Base-by-base conservation (phyloP, 2,113 vertebrate species). In the Formicarius rufipectus region DNA sequence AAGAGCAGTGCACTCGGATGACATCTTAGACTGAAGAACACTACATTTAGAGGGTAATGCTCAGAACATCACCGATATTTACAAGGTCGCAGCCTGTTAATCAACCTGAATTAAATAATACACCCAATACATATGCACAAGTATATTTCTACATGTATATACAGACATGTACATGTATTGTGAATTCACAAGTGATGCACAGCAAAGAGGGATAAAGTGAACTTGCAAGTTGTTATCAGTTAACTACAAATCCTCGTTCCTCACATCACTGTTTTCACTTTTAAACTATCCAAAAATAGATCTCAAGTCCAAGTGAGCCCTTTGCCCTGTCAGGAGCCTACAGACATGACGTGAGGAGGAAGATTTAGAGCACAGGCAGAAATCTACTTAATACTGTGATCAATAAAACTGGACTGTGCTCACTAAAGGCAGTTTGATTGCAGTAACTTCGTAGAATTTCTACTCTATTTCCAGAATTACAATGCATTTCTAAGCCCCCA, bases 161-260 rank as follows among this genome's bases (percentile, higher is more conserved):
- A 56, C 31, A 67, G 33, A 74, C 1, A 1, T 16, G 30, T 9
- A 69, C 20, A 17, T 3, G 31, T n/a, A 59, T n/a, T 44, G 22
- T 63, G 62, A 71, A 63, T 72, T 63, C 24, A 75, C 23, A 67
- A 78, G 28, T 6, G n/a, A 50, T 31, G 14, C 53, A 42, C 1
- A n/a, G 24, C 9, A 83, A 62, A 93, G n/a, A 20, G 77, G 18
- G 35, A 67, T 15, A 45, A 95, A 72, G 39, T 39, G 31, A 79
- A 55, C 16, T 50, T 1, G 0, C 23, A 72, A n/a, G 33, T 9
- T 72, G 12, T 5, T 47, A 52, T 2, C 14, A 39, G 15, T 35
- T 89, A 49, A 33, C 31, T 55, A 31, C 13, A 72, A 71, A 63
- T 21, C 19, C 10, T 33, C 18, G 6, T 30, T 75, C 52, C n/a